These are phyloP conservation scores for Mesoclemmys tuberculata DNA, from an alignment of 2,113 vertebrate genomes.

Conservation along the genomic window DNA sequence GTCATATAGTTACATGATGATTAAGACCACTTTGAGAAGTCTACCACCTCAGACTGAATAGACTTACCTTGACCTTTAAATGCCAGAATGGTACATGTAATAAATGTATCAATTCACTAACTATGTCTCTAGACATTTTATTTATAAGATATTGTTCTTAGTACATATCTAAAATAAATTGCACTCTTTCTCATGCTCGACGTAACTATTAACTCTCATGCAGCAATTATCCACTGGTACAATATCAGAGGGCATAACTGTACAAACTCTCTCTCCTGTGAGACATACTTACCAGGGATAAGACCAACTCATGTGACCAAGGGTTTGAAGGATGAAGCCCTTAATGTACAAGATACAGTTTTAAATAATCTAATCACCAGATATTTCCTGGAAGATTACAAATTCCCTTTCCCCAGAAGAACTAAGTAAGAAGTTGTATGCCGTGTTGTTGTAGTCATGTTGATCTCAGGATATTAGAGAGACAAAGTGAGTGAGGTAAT, in stretches of 20 bases:
- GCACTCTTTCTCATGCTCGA: slow-evolving; percentile 7
- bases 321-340: slow-evolving; percentile 10
- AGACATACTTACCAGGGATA: not conserved
- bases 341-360: slow-evolving; percentile 2
- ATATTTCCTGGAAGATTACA: slow-evolving; percentile 57
- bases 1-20: slow-evolving; percentile 57
- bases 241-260: not conserved
- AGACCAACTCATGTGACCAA: not conserved
- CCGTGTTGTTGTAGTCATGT: not conserved
- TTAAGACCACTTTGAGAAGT: slow-evolving; percentile 65
- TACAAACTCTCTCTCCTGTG: not conserved
- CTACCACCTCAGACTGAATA: slow-evolving; percentile 65
- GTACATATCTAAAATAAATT: slow-evolving; percentile 32
- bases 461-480: not conserved
- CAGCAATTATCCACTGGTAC: not conserved
- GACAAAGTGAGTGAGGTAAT: not conserved
- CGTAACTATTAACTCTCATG: not conserved
- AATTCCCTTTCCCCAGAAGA: slow-evolving; percentile 6
- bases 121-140: not conserved
- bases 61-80: slow-evolving; percentile 65
- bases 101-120: slow-evolving; percentile 68
- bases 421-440: not conserved
- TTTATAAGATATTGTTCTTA: slow-evolving; percentile 49
- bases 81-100: slow-evolving; percentile 64
- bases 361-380: slow-evolving; percentile 44